These are phyloP conservation scores for Trileptium ribeirensis DNA, from an alignment of 2,888 invertebrate genomes.

Conservation along the genomic window DNA sequence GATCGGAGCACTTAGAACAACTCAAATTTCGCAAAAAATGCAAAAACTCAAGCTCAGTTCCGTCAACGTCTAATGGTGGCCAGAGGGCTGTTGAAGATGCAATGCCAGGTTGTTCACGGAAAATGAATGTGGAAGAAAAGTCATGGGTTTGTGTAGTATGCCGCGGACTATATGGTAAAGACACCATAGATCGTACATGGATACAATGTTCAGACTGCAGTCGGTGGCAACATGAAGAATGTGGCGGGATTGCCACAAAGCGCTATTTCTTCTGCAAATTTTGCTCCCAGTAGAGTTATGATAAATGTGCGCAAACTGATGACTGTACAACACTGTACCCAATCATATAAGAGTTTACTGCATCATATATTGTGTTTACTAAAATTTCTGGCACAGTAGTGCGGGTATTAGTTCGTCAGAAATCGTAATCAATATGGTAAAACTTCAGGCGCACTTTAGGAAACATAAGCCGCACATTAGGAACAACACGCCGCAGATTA, in stretches of 20 bases:
- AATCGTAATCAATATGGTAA: not conserved
- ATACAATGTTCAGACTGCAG: not conserved
- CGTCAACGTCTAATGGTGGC: not conserved
- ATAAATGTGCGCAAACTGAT: too few relatives aligned
- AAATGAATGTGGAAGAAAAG: not conserved
- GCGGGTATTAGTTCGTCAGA: too few relatives aligned
- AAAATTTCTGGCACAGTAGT: too few relatives aligned
- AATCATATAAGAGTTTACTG: not conserved
- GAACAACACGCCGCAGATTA: not conserved
- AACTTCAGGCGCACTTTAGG: not conserved
- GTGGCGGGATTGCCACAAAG: conserved; percentile 11
- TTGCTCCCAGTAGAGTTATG: too few relatives aligned
- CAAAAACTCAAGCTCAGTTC: not conserved
- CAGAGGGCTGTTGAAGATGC: too few relatives aligned
- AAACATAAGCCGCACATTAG: not conserved
- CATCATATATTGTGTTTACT: not conserved
- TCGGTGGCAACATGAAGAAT: conserved; percentile 2
- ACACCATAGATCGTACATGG: not conserved
- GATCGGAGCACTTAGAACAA: not conserved
- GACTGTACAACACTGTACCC: not conserved
- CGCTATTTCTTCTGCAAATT: not conserved
- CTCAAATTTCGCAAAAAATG: not conserved
- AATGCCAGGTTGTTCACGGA: too few relatives aligned
- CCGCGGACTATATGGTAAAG: not conserved
- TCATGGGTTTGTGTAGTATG: not conserved